Percentiles rank a stretch among this genome's conserved stretches.
phyloP scores from a whole-genome alignment of 2,113 vertebrate genomes.

The Petrocephalus microphthalmus region DNA sequence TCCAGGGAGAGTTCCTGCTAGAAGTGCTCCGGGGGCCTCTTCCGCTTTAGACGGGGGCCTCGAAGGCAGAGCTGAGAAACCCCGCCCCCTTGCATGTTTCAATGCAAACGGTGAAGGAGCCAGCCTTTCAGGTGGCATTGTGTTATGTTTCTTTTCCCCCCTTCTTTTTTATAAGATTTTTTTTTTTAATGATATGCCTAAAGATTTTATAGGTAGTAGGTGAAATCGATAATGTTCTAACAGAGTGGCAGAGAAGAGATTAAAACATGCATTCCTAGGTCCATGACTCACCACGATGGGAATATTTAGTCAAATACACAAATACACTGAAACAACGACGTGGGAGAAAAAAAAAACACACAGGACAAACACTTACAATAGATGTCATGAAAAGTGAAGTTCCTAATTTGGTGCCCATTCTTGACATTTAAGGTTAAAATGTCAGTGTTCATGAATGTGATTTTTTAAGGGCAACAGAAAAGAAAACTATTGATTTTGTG shows the following conservation, averaged over 20 bases:
- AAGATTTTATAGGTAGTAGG: constrained; percentile 43
- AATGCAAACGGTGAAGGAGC: constrained; percentile 44
- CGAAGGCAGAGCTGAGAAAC: constrained; percentile 37
- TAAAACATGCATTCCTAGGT: constrained; percentile 52
- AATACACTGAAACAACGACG: neutral
- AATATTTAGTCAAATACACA: constrained; percentile 12
- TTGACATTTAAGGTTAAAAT: constrained; percentile 29
- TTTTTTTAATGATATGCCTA: constrained; percentile 40
- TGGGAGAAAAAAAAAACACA: constrained; percentile 16
- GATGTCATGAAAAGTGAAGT: constrained; percentile 24
- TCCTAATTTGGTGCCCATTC: constrained; percentile 36
- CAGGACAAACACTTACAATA: constrained; percentile 19
- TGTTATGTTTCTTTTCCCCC: constrained; percentile 39
- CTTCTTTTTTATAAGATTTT: constrained; percentile 40
- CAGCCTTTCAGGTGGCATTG: constrained; percentile 42
- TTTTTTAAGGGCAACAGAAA: constrained; percentile 30
- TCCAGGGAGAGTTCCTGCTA: constrained; percentile 34
- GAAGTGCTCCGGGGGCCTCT: constrained; percentile 33
- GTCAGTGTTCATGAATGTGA: constrained; percentile 25
- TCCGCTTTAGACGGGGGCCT: constrained; percentile 30
- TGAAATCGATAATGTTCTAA: constrained; percentile 34
- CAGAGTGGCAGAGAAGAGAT: constrained; percentile 44
- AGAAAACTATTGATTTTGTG: constrained; percentile 36
- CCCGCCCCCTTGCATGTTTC: constrained; percentile 53
- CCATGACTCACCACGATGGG: constrained; percentile 24